Base-by-base conservation (phyloP, 2,888 invertebrate genomes). In the Hofmannophila pseudospretella region DNA sequence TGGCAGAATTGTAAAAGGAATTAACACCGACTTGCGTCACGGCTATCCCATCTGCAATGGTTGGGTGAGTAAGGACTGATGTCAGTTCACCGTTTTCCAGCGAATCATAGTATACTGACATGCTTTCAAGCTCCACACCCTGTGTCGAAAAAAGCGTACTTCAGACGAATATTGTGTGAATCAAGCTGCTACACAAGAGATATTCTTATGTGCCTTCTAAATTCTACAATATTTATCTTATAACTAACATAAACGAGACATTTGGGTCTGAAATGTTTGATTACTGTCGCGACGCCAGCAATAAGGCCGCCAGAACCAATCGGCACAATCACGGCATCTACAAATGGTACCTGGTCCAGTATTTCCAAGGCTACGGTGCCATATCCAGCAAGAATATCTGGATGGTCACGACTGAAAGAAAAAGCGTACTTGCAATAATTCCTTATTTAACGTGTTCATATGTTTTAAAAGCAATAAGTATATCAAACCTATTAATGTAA, bases 301-400 rank as follows among this genome's bases (percentile, higher is more conserved):
- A 96, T 92, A 3, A 98, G 86, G 0, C 97, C 97, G 7, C 94
- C 96, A 9, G 95, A 95, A 1, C 97, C 98, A 1, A 97, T 94
- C 0, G 98, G 97, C 11, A 98, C 91, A 4, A 98, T 87, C 23
- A 97, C 89, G 0, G 97, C 97, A 66, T 98, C 97, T 7, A 96
- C 89, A 38, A 91, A 88, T 0, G 92, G 90, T 0, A 96, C 92
- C 68, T 97, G 95, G 51, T 97, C 96, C 27, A 96, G 72, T 36
- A 98, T 95, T 77, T 98, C 98, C 53, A 98, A 66, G 2, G 95
- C 98, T 57, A 97, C 82, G 0, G 96, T 96, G 5, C 98, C 98
- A 72, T 96, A 96, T 0, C 98, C 98, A 0, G 96, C 93, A 67
- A 98, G 91, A 27, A 97, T 92, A 58, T 96, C 90, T 0, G 97